Conservation (phyloP, 2,888 invertebrate genomes). For the Invenusta paracnida region DNA sequence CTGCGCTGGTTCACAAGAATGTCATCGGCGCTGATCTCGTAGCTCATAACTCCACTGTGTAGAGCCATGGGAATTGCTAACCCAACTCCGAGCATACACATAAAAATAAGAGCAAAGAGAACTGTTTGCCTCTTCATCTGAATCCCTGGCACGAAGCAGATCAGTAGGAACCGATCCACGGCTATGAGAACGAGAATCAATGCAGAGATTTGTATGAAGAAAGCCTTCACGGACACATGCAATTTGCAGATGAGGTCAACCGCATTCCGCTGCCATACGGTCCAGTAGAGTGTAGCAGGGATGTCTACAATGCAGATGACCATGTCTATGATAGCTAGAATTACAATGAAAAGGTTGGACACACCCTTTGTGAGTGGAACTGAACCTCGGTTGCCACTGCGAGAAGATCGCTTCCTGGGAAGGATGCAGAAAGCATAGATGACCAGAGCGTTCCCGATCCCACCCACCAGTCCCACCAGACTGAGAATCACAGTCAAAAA, state of each 20-base stretch:
- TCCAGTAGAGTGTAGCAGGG: conserved; percentile 49
- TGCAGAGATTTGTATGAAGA: conserved; percentile 50
- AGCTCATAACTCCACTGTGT: conserved; percentile 46
- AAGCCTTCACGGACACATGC: conserved; percentile 49
- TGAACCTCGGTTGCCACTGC: neutral
- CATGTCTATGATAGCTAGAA: conserved; percentile 51
- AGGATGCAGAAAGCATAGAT: conserved; percentile 58
- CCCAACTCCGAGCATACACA: conserved; percentile 46
- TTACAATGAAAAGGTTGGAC: conserved; percentile 50
- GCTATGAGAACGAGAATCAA: conserved; percentile 51
- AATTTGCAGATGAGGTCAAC: conserved; percentile 50
- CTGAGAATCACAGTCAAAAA: conserved; percentile 14
- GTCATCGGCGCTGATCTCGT: neutral
- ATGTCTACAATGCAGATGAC: conserved; percentile 51
- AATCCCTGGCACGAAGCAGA: conserved; percentile 48
- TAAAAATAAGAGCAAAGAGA: conserved; percentile 47
- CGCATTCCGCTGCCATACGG: conserved; percentile 49
- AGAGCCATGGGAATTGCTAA: conserved; percentile 50
- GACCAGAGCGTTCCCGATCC: conserved; percentile 41
- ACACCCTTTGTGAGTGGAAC: conserved; percentile 44
- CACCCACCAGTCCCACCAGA: conserved; percentile 4
- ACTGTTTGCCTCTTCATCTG: conserved; percentile 44
- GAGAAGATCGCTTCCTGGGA: conserved; percentile 43
- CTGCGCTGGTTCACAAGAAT: neutral
- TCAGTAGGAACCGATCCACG: conserved; percentile 51